Base-by-base conservation (phyloP, 2,888 invertebrate species). In the Lithophane semibrunnea region DNA sequence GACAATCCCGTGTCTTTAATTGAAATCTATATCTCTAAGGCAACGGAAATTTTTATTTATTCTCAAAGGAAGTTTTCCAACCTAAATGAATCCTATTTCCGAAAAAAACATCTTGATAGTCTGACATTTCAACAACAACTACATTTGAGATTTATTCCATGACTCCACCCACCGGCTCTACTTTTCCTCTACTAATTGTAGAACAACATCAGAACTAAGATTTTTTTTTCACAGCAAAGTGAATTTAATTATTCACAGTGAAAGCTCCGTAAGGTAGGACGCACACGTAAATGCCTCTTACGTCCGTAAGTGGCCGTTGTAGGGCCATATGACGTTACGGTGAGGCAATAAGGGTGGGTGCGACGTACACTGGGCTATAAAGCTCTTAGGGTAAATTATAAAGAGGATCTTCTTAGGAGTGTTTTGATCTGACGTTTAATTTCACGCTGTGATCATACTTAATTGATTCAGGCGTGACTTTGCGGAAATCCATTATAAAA, bases 281-380 rank as follows among this genome's bases (percentile, higher is more conserved):
- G 88, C 79, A 83, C 84, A 88, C 82, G 82, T 86, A 87, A 88
- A 83, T 79, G 83, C 71, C 83, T 83, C 86, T 87, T 82, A 80
- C 60, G 77, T 9, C n/a, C 74, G 80, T 86, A 89, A 91, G 90
- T 90, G 88, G 84, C 63, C 69, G 83, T 88, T 88, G 68, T 80
- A 79, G 79, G 75, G 84, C 75, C 68, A 75, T 83, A 81, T 84
- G 75, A 75, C 80, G 83, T 75, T 73, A 83, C 78, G 47, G 74
- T 66, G 73, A 63, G 72, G 86, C 78, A 73, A 83, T 88, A 84
- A 80, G 65, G 58, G 24, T 16, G 47, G 75, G 88, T 10, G 18
- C 7, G 49, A 49, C 82, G 87, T 4, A 87, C 66, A 88, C 52
- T 66, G 68, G 66, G 56, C 29, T 29, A 1, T 3, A 4, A 16